Evolutionary conservation across 2,888 invertebrate species (phyloP).

Genomic region (Andrena camellia): DNA sequence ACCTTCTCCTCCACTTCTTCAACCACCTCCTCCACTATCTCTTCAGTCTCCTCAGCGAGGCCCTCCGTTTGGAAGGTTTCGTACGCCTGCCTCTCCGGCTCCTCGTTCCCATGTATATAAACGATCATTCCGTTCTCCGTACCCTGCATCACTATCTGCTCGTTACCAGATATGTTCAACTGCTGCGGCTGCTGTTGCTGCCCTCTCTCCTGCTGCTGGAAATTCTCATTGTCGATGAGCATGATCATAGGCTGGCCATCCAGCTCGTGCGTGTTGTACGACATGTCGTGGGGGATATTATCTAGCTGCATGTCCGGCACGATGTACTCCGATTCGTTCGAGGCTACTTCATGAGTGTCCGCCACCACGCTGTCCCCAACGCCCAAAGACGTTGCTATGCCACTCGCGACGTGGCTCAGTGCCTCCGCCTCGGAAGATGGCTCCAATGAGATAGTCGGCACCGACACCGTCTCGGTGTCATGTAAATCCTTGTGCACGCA

Average conservation of each 20-base stretch:
- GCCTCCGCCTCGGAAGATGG: constrained; percentile 87
- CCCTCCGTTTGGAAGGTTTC: constrained; percentile 68
- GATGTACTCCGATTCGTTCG: constrained; percentile 73
- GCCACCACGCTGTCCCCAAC: constrained; percentile 87
- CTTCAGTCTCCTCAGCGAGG: constrained; percentile 73
- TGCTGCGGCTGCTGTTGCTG: constrained; percentile 79
- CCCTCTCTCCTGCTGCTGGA: constrained; percentile 71
- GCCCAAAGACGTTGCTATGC: constrained; percentile 87
- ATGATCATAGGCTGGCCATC: constrained; percentile 83
- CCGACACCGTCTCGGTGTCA: constrained; percentile 40
- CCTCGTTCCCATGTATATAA: constrained; percentile 80
- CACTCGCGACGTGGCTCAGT: constrained; percentile 86
- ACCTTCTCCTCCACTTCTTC: constrained; percentile 82
- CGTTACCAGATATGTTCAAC: constrained; percentile 77
- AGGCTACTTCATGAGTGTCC: constrained; percentile 85
- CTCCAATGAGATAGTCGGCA: constrained; percentile 79
- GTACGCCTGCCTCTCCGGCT: constrained; percentile 70
- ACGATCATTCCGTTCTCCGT: constrained; percentile 82
- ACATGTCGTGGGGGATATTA: constrained; percentile 67
- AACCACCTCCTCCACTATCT: constrained; percentile 81
- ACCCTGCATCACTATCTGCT: constrained; percentile 81
- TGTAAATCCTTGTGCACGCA: constrained; percentile 78
- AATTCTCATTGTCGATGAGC: constrained; percentile 79
- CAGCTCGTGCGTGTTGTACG: constrained; percentile 84
- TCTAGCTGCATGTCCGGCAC: constrained; percentile 76